Evolutionary conservation across 2,888 invertebrate genomes (phyloP), one percentile per base, ranked within the genome.

Genomic region (Tipula lateralis): DNA sequence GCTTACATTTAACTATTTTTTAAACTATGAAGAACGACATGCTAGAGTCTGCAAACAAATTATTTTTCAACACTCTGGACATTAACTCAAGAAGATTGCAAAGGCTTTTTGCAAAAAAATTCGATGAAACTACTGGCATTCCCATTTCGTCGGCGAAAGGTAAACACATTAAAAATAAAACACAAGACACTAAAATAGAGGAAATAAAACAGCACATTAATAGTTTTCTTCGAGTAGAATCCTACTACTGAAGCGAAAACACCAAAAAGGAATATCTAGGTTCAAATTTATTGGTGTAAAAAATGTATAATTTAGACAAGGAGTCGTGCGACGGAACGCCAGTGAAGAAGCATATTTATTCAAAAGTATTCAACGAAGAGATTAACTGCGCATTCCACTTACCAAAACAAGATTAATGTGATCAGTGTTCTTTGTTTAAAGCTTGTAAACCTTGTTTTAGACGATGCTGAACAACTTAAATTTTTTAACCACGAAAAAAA

Each of bases 211-310:
- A 85, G 39, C 86, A 87, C 84, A 87, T 87, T 36, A 81, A 84
- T 44, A 81, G 85, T 80, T 86, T 86, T 85, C n/a, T n/a, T n/a
- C n/a, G n/a, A n/a, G n/a, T n/a, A n/a, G 85, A 86, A 32, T 86
- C 86, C 4, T 85, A 85, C 66, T 85, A 85, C 83, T 85, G 84
- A 84, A 13, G 85, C 83, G 30, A 39, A 80, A 44, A 81, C 2
- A 80, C 82, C 29, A 82, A 84, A 16, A 85, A 83, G 81, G 50
- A 86, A 84, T 86, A 86, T 83, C 83, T 86, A 34, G 86, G 86
- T 84, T 30, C 83, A 66, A 84, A 66, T 36, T 83, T 85, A n/a
- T 85, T 32, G 44, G 44, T 85, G 6, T 82, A 32, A 16, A 84
- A 82, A 32, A 86, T 86, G 86, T 85, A 84, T 66, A 83, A 82